These are phyloP conservation scores for Zaprionus kolodkinae DNA, from an alignment of 1,140 invertebrate genomes.

Conservation along the genomic window DNA sequence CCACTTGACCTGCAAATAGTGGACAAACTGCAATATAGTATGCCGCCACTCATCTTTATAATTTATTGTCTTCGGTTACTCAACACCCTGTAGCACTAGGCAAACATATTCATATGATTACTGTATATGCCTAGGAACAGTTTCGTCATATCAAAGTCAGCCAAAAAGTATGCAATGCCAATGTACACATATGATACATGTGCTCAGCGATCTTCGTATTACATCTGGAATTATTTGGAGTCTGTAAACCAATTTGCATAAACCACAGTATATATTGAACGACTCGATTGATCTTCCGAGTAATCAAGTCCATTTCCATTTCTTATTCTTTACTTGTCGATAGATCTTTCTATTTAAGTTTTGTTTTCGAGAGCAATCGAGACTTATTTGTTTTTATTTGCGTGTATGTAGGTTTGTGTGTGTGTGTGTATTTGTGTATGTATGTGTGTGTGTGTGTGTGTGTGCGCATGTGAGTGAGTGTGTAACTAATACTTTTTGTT, in stretches of 20 bases:
- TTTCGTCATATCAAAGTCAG: too few relatives aligned
- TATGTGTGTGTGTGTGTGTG: conserved; percentile 1
- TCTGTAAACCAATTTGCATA: neutral
- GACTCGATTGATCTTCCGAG: neutral
- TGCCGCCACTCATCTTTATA: neutral
- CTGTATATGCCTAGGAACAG: too few relatives aligned
- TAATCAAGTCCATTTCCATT: neutral
- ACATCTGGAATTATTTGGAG: neutral
- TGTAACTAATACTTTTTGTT: conserved; percentile 56
- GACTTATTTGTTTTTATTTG: conserved; percentile 30
- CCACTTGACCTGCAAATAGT: neutral
- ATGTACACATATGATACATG: too few relatives aligned
- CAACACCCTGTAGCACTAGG: neutral
- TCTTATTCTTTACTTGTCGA: neutral
- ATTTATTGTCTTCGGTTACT: neutral
- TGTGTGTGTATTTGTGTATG: neutral
- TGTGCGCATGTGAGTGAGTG: conserved; percentile 12
- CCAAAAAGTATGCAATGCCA: too few relatives aligned
- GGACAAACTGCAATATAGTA: neutral
- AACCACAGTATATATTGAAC: neutral
- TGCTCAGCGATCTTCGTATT: too few relatives aligned
- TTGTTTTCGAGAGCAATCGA: neutral
- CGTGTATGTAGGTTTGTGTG: neutral
- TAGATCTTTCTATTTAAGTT: neutral
- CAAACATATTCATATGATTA: neutral